phyloP scores from a whole-genome alignment of 1,140 invertebrate genomes.

The Cotesia vestalis region DNA sequence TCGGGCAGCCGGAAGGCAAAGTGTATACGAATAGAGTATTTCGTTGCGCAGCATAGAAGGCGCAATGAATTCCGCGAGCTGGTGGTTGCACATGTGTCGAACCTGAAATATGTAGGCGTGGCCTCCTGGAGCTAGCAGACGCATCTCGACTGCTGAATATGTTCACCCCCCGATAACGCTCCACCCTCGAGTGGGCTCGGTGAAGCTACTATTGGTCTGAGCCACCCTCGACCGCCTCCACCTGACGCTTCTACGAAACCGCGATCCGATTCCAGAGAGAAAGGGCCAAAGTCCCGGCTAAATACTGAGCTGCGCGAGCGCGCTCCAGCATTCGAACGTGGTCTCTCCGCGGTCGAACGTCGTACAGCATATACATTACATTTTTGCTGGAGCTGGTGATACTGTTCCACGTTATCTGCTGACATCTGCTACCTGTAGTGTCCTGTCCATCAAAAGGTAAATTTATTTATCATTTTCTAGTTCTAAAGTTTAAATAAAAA shows the following conservation, averaged over 20 bases:
- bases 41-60: constrained; percentile 50
- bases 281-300: constrained; percentile 30
- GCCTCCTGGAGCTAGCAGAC: constrained; percentile 61
- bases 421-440: background rate
- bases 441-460: background rate
- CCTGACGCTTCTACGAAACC: constrained; percentile 39
- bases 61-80: constrained; percentile 42
- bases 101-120: constrained; percentile 68
- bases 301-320: constrained; percentile 39
- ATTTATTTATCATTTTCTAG: background rate
- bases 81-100: constrained; percentile 63
- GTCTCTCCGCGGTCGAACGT: constrained; percentile 38
- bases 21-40: constrained; percentile 34
- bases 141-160: constrained; percentile 64
- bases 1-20: constrained; percentile 35
- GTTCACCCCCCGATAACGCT: constrained; percentile 56
- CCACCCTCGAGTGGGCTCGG: constrained; percentile 59
- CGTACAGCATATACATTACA: constrained; percentile 15
- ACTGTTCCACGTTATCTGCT: background rate
- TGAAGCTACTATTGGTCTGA: constrained; percentile 55
- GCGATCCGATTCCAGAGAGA: constrained; percentile 21
- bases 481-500: background rate
- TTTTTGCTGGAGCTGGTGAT: background rate
- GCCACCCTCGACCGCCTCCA: constrained; percentile 55
- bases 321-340: constrained; percentile 42